These are phyloP conservation scores for Saimiri boliviensis DNA, from an alignment of 2,113 vertebrate genomes.

Conservation along the genomic window DNA sequence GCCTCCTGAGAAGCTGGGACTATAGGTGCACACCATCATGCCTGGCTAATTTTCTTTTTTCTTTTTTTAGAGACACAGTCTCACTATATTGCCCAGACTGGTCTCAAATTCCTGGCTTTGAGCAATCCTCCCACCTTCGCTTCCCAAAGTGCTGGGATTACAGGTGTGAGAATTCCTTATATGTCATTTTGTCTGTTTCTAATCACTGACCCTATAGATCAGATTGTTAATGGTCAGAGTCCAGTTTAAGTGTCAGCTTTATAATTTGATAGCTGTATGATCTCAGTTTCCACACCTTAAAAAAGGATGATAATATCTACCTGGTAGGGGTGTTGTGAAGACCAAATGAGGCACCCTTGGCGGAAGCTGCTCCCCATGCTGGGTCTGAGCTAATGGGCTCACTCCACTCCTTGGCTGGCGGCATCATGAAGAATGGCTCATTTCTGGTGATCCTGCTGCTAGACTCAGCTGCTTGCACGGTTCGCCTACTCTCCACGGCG, in stretches of 20 bases:
- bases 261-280: background rate
- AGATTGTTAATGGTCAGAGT: background rate
- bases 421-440: no score
- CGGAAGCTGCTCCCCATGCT: background rate
- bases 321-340: background rate
- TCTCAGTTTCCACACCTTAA: background rate
- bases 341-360: no score
- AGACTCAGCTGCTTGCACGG: background rate
- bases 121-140: no score
- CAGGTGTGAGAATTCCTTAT: background rate
- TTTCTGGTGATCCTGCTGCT: background rate
- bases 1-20: no score
- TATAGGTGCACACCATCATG: no score
- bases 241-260: background rate
- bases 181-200: background rate
- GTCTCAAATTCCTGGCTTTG: no score
- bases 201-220: background rate
- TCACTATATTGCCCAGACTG: no score
- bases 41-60: no score
- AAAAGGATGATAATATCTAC: no score
- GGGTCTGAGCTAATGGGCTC: background rate
- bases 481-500: background rate
- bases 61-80: no score
- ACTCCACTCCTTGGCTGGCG: background rate
- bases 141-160: no score